A percentile compares a stretch with the other conserved stretches of the same genome.
Evolutionary conservation across 2,113 vertebrate species (phyloP).

Genomic region (chimpanzee (Pan troglodytes)): NHGRI_mPanTro3-v2.1_pri NC_072404.2:53636001-53636500

Average conservation of each 20-base stretch:
- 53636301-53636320: slow-evolving; percentile 64
- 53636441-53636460: slow-evolving; percentile 68
- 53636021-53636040: accelerated
- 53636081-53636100: background rate
- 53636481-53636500: slow-evolving; percentile 70
- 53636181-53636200: accelerated
- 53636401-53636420: slow-evolving; percentile 82
- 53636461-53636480: slow-evolving; percentile 75
- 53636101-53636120: accelerated
- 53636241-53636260: accelerated
- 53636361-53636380: slow-evolving; percentile 70
- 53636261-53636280: slow-evolving; percentile 81
- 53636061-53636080: background rate
- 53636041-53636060: background rate
- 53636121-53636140: accelerated
- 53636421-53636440: slow-evolving; percentile 80
- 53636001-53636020: background rate
- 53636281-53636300: slow-evolving; percentile 67
- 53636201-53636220: accelerated
- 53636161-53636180: background rate
- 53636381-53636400: slow-evolving; percentile 82
- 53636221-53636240: background rate
- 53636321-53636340: slow-evolving; percentile 77
- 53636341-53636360: slow-evolving; percentile 68
- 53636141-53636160: accelerated